phyloP scores from a whole-genome alignment of 2,888 invertebrate species.

The Dastarcus helophoroides region DNA sequence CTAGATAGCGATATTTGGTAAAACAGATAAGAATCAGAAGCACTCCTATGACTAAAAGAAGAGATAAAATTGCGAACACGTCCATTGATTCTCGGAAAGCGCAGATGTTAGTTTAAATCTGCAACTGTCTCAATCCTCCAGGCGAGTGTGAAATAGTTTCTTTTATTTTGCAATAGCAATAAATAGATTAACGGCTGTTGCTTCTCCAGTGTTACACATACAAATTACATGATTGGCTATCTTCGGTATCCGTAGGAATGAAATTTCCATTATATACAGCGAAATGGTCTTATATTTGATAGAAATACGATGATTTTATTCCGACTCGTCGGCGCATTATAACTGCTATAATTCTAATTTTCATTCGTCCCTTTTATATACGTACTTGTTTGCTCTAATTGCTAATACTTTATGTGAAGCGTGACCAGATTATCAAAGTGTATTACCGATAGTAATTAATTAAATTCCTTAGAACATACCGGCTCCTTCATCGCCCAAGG shows the following conservation, averaged over 20 bases:
- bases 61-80: constrained; percentile 20
- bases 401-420: no score
- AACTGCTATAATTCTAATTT: constrained; percentile 19
- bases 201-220: constrained; percentile 30
- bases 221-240: constrained; percentile 32
- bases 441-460: no score
- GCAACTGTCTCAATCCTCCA: constrained; percentile 31
- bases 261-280: constrained; percentile 22
- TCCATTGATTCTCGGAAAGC: constrained; percentile 22
- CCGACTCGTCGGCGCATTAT: constrained; percentile 19
- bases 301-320: constrained; percentile 29
- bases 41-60: no score
- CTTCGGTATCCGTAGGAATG: constrained; percentile 23
- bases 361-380: constrained; percentile 12
- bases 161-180: constrained; percentile 28
- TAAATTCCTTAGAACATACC: no score
- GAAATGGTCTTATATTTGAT: constrained; percentile 23
- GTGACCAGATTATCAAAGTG: no score
- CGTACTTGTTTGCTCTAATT: constrained; percentile 2
- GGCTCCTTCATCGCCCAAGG: no score
- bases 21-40: no score
- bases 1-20: no score
- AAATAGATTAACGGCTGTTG: constrained; percentile 30
- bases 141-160: constrained; percentile 34
- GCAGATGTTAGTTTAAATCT: constrained; percentile 24